phyloP scores from a whole-genome alignment of 2,888 invertebrate genomes.

The Bellardia bayeri region DNA sequence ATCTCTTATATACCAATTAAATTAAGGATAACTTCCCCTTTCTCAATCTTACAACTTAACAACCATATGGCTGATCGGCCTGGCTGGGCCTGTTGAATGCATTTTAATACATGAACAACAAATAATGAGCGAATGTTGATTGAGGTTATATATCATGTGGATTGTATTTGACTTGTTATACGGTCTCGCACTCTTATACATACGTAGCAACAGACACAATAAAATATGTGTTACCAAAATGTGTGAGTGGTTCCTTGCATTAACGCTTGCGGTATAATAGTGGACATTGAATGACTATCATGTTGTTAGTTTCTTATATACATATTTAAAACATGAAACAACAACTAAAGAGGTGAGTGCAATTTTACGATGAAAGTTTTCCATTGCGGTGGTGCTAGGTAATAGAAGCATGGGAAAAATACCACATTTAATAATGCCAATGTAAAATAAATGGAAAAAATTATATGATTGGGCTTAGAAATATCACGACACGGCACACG shows the following conservation, averaged over 20 bases:
- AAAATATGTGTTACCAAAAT: slow-evolving; percentile 21
- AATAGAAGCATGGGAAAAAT: slow-evolving; percentile 53
- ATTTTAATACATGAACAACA: slow-evolving; percentile 43
- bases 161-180: slow-evolving; percentile 60
- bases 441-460: slow-evolving; percentile 12
- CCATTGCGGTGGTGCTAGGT: neutral
- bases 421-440: slow-evolving; percentile 37
- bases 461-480: slow-evolving; percentile 43
- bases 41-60: neutral
- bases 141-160: slow-evolving; percentile 82
- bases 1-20: neutral
- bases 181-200: neutral
- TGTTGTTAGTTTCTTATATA: slow-evolving; percentile 62
- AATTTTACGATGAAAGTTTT: slow-evolving; percentile 63
- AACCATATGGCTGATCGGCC: slow-evolving; percentile 47
- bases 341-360: slow-evolving; percentile 39
- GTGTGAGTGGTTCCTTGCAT: slow-evolving; percentile 26
- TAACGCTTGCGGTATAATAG: slow-evolving; percentile 60
- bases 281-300: slow-evolving; percentile 74
- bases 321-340: slow-evolving; percentile 18
- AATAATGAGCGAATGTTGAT: slow-evolving; percentile 82
- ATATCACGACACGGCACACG: neutral
- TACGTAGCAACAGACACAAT: slow-evolving; percentile 2
- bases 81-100: slow-evolving; percentile 18
- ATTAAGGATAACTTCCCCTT: slow-evolving; percentile 22